A percentile compares a stretch with the other conserved stretches of the same genome.
These are phyloP conservation scores for Cantharis nigra DNA, from an alignment of 2,888 invertebrate species.

Conservation along the genomic window DNA sequence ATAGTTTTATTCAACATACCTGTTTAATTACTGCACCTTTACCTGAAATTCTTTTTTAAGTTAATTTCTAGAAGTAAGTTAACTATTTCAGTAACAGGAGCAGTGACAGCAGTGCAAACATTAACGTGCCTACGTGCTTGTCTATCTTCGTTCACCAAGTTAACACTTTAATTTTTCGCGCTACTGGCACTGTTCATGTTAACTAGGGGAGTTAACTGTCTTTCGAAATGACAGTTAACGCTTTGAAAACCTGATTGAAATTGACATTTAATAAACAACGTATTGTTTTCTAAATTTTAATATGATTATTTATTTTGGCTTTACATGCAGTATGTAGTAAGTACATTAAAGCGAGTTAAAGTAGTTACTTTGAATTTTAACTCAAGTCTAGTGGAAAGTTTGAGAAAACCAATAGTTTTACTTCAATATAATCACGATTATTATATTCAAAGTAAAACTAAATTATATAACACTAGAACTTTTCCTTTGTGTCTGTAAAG, in stretches of 20 bases:
- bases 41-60: too few relatives aligned
- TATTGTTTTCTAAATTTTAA: neutral
- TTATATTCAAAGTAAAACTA: slow-evolving; percentile 36
- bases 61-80: neutral
- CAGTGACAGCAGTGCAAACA: neutral
- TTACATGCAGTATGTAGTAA: too few relatives aligned
- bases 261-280: neutral
- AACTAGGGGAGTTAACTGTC: neutral
- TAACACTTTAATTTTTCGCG: neutral
- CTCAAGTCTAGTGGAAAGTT: neutral
- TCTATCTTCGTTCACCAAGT: neutral
- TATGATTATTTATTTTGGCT: neutral
- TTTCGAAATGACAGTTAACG: neutral
- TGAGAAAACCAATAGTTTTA: slow-evolving; percentile 32
- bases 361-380: neutral
- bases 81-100: neutral
- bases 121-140: neutral
- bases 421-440: slow-evolving; percentile 32
- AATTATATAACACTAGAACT: slow-evolving; percentile 36
- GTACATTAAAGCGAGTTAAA: neutral
- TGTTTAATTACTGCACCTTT: too few relatives aligned
- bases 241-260: neutral
- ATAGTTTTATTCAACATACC: too few relatives aligned
- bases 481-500: slow-evolving; percentile 34
- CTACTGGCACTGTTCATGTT: neutral